Evolutionary conservation across 2,797 vertebrate species (phyloP).

Genomic region (Mastacembelus armatus): DNA sequence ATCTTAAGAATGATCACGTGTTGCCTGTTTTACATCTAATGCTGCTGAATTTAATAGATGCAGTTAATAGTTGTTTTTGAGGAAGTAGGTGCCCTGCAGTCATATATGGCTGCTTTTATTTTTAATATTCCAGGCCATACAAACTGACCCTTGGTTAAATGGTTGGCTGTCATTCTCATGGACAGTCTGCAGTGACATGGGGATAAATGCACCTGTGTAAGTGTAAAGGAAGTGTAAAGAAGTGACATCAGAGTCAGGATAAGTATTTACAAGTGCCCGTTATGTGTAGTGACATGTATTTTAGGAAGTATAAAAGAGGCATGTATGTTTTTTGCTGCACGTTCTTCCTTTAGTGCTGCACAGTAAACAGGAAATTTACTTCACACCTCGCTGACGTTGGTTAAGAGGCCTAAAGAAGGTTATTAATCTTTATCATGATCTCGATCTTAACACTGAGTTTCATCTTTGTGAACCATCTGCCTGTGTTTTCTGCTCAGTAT

Average conservation of each 20-base stretch:
- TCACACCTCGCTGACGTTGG: conserved; percentile 70
- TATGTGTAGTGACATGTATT: background rate
- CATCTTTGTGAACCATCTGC: too few relatives aligned
- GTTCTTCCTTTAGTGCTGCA: conserved; percentile 42
- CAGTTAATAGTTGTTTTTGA: background rate
- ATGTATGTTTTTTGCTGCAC: background rate
- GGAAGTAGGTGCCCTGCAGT: background rate
- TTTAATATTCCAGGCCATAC: background rate
- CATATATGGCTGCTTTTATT: background rate
- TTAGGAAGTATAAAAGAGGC: background rate
- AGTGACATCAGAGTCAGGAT: background rate
- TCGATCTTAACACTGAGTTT: conserved; percentile 12
- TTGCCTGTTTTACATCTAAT: background rate
- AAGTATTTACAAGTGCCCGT: accelerated
- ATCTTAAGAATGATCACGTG: background rate
- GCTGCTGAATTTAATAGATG: too few relatives aligned
- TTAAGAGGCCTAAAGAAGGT: background rate
- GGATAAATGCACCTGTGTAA: background rate
- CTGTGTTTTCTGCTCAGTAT: too few relatives aligned
- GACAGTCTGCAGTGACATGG: background rate
- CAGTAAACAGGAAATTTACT: conserved; percentile 73
- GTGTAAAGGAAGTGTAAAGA: background rate
- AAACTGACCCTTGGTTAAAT: background rate
- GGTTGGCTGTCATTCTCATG: too few relatives aligned
- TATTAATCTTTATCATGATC: conserved; percentile 8